Evolutionary conservation across 2,888 invertebrate species (phyloP), one percentile per base, ranked within the genome.

Genomic region (Pheosia tremula): DNA sequence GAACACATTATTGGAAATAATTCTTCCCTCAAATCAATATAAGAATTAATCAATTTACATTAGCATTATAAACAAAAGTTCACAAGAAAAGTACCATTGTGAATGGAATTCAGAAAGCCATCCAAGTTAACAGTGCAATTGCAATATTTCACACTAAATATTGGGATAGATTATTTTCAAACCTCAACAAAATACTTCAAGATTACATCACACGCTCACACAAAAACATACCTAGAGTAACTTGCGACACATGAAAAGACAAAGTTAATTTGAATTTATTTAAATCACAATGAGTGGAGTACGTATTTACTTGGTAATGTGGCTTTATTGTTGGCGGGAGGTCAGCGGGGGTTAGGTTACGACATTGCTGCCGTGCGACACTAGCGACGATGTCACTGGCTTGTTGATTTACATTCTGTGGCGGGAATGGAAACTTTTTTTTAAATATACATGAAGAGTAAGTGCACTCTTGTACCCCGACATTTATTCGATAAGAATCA

Each of bases 221-320:
- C 69, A 76, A 68, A 70, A 79, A 61, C 63, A 64, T 67, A 74
- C 65, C 62, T 67, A 65, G 66, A 72, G 64, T 74, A 80, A 79
- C 80, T 89, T 88, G 87, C 87, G 81, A 82, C 88, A 82, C 88
- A 68, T 59, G 57, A 67, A 64, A 73, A 71, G 71, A 69, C 74
- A 77, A 74, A 68, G 75, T 71, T 80, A 81, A 89, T 91, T 91
- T 91, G 86, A 91, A 91, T 91, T 86, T 88, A 91, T 91, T 91
- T 90, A 87, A 91, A 91, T 91, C 80, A 91, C 91, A 91, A 91
- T 87, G 86, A 80, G 79, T 75, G 72, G 80, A 61, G 75, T 79
- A 79, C 75, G 86, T 87, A 87, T 91, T 90, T 90, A 90, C 87
- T 88, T 87, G 90, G 86, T 88, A 89, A 90, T 88, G 79, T 78